Base-by-base conservation (phyloP, 2,113 vertebrate genomes). In the Gallinago jamesoni region DNA sequence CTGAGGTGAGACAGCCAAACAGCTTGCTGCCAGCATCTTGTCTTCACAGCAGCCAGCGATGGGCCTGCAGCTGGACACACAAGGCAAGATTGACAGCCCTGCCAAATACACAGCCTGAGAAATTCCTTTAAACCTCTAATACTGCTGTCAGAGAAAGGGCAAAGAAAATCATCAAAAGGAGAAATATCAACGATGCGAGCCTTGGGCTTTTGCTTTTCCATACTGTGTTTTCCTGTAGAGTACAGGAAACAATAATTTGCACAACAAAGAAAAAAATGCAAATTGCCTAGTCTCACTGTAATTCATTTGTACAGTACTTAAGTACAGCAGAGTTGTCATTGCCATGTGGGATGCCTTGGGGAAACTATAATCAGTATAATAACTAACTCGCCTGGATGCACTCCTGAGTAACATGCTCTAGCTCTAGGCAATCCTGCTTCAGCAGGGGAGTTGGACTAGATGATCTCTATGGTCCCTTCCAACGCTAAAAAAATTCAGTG, bases 161-260 rank as follows among this genome's bases (percentile, higher is more conserved):
- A 89, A 87, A 81, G 17, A 55, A 87, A 89, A 89, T 56, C 1
- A 60, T 37, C 14, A 45, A 45, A 67, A 73, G 10, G 8, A 20
- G 33, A 59, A 21, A 35, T 39, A n/a, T 8, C 1, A 0, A 2
- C 41, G 2, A 55, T 12, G 69, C 19, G 6, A 74, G 28, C 4
- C 17, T 63, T 82, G 45, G 21, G 47, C 6, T 69, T 70, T 14
- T 72, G 24, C 19, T 84, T 87, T 89, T 57, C 45, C 14, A 6
- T 62, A 25, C 27, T 5, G 12, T n/a, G 9, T 45, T 95, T 76
- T 70, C 25, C 60, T 60, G 28, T 25, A 64, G 37, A 77, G 10
- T 35, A 55, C 10, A 67, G n/a, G 67, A 84, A 88, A 72, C 17
- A 80, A 28, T 18, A 7, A 45, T 70, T 81, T 94, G 13, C 59